A percentile compares a stretch with the other conserved stretches of the same genome.
Conservation (phyloP, 2,797 vertebrate genomes). For the Spheniscus humboldti region DNA sequence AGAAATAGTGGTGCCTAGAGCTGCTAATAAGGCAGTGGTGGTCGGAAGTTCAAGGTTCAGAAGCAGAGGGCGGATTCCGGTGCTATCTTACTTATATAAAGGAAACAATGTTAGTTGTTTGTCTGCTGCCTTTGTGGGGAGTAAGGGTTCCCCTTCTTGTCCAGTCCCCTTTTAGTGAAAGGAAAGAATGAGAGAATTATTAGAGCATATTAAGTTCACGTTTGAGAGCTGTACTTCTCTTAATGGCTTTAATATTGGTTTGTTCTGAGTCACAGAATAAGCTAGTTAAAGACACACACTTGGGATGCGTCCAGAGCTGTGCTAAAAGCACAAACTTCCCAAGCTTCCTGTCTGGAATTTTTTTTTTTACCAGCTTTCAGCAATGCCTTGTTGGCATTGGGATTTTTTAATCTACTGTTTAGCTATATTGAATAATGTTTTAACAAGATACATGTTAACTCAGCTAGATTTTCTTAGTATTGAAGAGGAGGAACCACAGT, state of each 20-base stretch:
- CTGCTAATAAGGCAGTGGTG: constrained; percentile 69
- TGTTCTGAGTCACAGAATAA: not conserved
- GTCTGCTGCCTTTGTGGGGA: not conserved
- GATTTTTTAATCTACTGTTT: not conserved
- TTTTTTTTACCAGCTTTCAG: not conserved
- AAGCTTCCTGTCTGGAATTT: not conserved
- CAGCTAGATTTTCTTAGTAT: not conserved
- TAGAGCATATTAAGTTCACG: not conserved
- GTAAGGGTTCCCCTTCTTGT: not conserved
- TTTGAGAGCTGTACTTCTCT: not conserved
- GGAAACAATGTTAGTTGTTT: constrained; percentile 76
- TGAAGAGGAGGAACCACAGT: not conserved
- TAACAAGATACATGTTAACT: not conserved
- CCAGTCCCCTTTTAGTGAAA: not conserved
- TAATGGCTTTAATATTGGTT: not conserved
- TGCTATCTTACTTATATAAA: constrained; percentile 80
- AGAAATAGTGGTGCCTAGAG: constrained; percentile 75
- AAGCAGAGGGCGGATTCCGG: constrained; percentile 81
- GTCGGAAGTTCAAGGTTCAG: constrained; percentile 81
- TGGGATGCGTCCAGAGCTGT: not conserved
- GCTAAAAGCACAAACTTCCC: not conserved
- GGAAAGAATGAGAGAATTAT: not conserved
- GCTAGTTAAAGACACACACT: not conserved
- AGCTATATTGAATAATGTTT: not conserved
- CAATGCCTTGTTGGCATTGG: not conserved